Evolutionary conservation across 2,797 vertebrate species (phyloP), one percentile per base, ranked within the genome.

Genomic region (Alauda arvensis): DNA sequence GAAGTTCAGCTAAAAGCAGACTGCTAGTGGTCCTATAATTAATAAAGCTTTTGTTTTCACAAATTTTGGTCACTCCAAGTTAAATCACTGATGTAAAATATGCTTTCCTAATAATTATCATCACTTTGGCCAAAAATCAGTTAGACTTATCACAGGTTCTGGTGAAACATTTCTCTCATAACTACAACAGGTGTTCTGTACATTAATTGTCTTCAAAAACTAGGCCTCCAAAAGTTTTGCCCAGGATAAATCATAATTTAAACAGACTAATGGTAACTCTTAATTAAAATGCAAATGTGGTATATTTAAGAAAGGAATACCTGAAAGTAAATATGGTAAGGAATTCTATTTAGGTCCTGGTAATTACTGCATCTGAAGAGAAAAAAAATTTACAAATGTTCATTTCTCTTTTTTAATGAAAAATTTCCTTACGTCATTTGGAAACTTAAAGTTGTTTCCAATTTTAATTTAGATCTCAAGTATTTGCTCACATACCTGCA

Each of bases 371-470:
- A 6, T 59, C n/a, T 83, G 82, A 88, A 48, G 33, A 90, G 68
- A 65, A 93, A 94, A 88, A 88, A 87, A 86, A 91, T 55, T 16
- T 33, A 10, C 12, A 56, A 12, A 83, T 75, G 61, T 87, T 89
- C 7, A 51, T 86, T 43, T 83, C 23, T 86, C 48, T 87, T 88
- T 94, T 92, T 92, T 78, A 93, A 80, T 93, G 85, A 46, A 80
- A 92, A 89, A 62, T 96, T 96, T 85, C 62, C 60, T 88, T 85
- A 67, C 77, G 49, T 83, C 3, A 78, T 83, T 85, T 69, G 12
- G 40, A 69, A 87, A 62, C 55, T 66, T 34, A 39, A 65, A 51
- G 23, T 40, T 59, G 3, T 46, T 91, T 66, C 25, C 25, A 59
- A 10, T 67, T 56, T 87, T 82, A 69, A 81, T 19, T 57, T 69